A percentile compares a stretch with the other conserved stretches of the same genome.
phyloP scores from a whole-genome alignment of 2,888 invertebrate species.

The Tanytarsus gracilentus region DNA sequence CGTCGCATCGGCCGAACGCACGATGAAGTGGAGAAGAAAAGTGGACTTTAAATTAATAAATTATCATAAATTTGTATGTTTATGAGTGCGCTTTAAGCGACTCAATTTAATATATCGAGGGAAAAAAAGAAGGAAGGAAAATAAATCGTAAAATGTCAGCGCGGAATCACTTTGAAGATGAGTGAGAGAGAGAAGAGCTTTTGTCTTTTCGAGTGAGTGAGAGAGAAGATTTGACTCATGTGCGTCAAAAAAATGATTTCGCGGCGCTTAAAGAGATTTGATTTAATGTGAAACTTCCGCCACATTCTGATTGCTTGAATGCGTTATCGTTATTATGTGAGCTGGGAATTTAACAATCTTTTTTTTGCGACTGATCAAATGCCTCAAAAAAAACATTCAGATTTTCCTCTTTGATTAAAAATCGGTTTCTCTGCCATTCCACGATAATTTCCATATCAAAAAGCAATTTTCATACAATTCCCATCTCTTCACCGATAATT shows the following conservation, averaged over 20 bases:
- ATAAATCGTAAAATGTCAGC: conserved; percentile 13
- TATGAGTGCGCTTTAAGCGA: conserved; percentile 10
- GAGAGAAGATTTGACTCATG: conserved; percentile 1
- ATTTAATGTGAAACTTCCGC: conserved; percentile 26
- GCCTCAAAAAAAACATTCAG: background rate
- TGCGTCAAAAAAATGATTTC: background rate
- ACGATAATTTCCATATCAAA: conserved; percentile 21
- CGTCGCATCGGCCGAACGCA: background rate
- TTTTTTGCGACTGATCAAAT: too few species aligned
- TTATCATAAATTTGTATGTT: conserved; percentile 24
- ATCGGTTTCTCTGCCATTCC: background rate
- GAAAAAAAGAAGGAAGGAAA: background rate
- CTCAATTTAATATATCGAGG: conserved; percentile 8
- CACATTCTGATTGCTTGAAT: background rate
- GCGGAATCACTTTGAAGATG: background rate
- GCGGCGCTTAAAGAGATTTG: conserved; percentile 1
- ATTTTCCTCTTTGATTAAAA: background rate
- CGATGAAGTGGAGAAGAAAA: conserved; percentile 6
- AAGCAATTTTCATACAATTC: conserved; percentile 21
- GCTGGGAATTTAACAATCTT: too few species aligned
- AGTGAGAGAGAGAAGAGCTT: conserved; percentile 3
- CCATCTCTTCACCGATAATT: background rate
- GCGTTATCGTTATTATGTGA: too few species aligned
- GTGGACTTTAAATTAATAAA: conserved; percentile 28
- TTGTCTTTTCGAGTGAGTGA: too few species aligned